These are phyloP conservation scores for Cyprinodon tularosa DNA, from an alignment of 2,113 vertebrate genomes.

Conservation along the genomic window DNA sequence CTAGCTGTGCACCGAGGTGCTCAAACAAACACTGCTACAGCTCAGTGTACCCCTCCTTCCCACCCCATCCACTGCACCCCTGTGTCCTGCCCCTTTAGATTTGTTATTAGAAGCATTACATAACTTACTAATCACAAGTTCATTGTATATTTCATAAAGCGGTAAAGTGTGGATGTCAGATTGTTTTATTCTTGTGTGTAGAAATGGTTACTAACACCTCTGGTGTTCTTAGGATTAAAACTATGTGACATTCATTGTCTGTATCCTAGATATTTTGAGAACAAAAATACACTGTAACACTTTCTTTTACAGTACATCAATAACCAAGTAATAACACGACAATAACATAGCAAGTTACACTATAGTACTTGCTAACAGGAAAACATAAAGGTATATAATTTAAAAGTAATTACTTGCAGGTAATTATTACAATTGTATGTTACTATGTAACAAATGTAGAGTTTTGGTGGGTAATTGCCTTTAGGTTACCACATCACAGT, in stretches of 20 bases:
- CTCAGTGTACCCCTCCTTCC: slow-evolving; percentile 31
- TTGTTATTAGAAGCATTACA: slow-evolving; percentile 14
- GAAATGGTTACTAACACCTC: slow-evolving; percentile 4
- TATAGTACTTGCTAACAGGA: too few relatives aligned
- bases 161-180: slow-evolving; percentile 9
- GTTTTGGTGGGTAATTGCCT: too few relatives aligned
- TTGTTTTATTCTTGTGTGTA: slow-evolving; percentile 13
- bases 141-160: neutral
- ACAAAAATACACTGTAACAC: neutral
- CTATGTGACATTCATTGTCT: slow-evolving; percentile 17
- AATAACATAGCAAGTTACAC: too few relatives aligned
- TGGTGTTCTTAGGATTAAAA: slow-evolving; percentile 9
- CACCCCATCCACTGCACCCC: slow-evolving; percentile 1
- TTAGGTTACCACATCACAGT: too few relatives aligned
- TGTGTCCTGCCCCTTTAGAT: slow-evolving; percentile 8
- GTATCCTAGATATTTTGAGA: neutral
- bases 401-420: too few relatives aligned
- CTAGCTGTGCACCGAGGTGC: slow-evolving; percentile 18
- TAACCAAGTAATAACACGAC: too few relatives aligned
- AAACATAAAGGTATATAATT: too few relatives aligned
- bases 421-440: too few relatives aligned
- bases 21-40: slow-evolving; percentile 63
- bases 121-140: neutral
- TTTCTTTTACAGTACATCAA: too few relatives aligned
- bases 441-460: too few relatives aligned